Evolutionary conservation across 2,888 invertebrate genomes (phyloP).

Genomic region (Thereva unica): DNA sequence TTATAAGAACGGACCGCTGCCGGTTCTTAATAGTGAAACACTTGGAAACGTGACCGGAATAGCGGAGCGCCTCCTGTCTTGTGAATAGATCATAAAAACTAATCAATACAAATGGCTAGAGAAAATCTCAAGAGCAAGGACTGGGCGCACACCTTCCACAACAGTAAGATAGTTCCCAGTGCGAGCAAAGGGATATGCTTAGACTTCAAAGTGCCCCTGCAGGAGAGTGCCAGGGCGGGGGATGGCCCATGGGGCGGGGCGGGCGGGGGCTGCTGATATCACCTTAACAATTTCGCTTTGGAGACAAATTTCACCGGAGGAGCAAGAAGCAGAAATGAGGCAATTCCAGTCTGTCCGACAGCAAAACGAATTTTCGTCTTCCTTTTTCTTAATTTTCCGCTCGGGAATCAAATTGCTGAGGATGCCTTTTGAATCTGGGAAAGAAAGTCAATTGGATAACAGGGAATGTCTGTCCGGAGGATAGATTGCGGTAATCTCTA

Average conservation of each 20-base stretch:
- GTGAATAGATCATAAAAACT: slow-evolving; percentile 28
- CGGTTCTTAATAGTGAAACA: slow-evolving; percentile 28
- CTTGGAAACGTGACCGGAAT: slow-evolving; percentile 24
- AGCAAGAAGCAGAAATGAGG: slow-evolving; percentile 1
- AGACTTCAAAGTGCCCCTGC: slow-evolving; percentile 1
- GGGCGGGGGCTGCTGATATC: not conserved
- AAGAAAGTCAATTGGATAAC: slow-evolving; percentile 32
- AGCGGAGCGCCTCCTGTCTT: slow-evolving; percentile 15
- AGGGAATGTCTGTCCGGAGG: slow-evolving; percentile 19
- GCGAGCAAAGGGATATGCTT: not conserved
- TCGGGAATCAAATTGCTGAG: slow-evolving; percentile 25
- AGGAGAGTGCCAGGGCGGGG: not conserved
- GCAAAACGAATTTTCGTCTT: slow-evolving; percentile 22
- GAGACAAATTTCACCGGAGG: slow-evolving; percentile 5
- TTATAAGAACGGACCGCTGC: slow-evolving; percentile 9
- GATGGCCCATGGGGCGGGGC: not conserved
- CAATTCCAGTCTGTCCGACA: not conserved
- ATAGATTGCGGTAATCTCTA: too few relatives aligned
- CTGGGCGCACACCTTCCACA: slow-evolving; percentile 8
- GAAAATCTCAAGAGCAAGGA: slow-evolving; percentile 1
- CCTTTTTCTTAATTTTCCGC: slow-evolving; percentile 29
- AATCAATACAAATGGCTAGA: slow-evolving; percentile 30
- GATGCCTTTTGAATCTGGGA: slow-evolving; percentile 26
- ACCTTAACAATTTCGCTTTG: not conserved
- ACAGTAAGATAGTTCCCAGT: slow-evolving; percentile 12